These are phyloP conservation scores for Dendrolimus kikuchii DNA, from an alignment of 1,140 invertebrate genomes.

Conservation along the genomic window DNA sequence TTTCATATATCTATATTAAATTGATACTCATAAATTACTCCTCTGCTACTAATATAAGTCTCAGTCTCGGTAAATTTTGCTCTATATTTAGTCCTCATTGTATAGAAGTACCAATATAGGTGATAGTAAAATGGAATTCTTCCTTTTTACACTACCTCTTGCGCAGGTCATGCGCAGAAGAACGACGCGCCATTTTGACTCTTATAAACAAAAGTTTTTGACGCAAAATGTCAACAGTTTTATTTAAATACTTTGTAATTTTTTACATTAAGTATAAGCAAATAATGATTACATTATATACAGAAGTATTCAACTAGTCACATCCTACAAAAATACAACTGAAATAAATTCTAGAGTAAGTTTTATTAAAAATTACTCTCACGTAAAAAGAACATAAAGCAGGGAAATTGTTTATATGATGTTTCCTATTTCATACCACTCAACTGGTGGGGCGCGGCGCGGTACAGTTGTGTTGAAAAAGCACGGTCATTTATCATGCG, in stretches of 20 bases:
- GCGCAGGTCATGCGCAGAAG: constrained; percentile 52
- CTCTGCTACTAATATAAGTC: constrained; percentile 28
- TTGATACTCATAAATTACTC: too few relatives aligned
- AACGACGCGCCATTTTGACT: constrained; percentile 23
- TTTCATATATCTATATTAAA: too few relatives aligned
- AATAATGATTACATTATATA: too few relatives aligned
- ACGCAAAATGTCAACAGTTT: constrained; percentile 13
- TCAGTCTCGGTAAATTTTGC: constrained; percentile 48
- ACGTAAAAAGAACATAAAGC: constrained; percentile 8
- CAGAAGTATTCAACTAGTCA: too few relatives aligned
- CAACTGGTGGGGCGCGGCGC: constrained; percentile 16
- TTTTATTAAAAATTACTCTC: constrained; percentile 4
- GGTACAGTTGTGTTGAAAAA: constrained; percentile 15
- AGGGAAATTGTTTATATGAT: constrained; percentile 21
- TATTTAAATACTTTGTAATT: too few relatives aligned
- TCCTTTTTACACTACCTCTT: constrained; percentile 34
- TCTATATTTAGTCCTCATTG: constrained; percentile 18
- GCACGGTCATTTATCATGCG: constrained; percentile 43
- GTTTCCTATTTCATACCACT: constrained; percentile 28
- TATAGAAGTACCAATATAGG: constrained; percentile 20
- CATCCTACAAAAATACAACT: too few relatives aligned
- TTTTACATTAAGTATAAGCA: too few relatives aligned
- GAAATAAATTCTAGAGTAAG: neutral
- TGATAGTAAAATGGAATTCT: constrained; percentile 6
- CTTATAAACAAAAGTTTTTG: constrained; percentile 15